A percentile compares a stretch with the other conserved stretches of the same genome.
These are phyloP conservation scores for Buathra laborator DNA, from an alignment of 2,888 invertebrate species.

Conservation along the genomic window DNA sequence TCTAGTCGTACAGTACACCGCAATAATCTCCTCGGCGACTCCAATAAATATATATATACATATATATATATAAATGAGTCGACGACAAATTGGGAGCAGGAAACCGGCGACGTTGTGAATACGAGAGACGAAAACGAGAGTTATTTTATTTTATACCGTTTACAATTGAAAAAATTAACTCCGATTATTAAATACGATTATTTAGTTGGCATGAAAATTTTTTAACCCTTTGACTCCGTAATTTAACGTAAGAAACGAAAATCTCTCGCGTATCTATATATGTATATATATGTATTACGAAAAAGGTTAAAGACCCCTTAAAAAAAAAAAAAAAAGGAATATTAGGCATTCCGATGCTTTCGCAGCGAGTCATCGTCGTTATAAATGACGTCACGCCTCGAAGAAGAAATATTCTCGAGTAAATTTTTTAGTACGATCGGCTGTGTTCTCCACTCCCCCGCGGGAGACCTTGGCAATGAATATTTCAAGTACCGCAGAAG, in stretches of 20 bases:
- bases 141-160: not conserved
- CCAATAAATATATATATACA: constrained; percentile 26
- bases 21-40: constrained; percentile 15
- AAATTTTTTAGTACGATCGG: not conserved
- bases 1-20: constrained; percentile 5
- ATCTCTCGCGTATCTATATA: not conserved
- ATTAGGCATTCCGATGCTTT: not conserved
- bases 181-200: not conserved
- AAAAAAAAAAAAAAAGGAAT: not conserved
- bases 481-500: not conserved
- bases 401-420: not conserved
- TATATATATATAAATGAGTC: constrained; percentile 23
- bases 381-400: constrained; percentile 10
- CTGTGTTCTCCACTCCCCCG: not conserved
- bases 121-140: constrained; percentile 58
- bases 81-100: constrained; percentile 56
- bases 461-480: constrained; percentile 40
- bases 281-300: not conserved
- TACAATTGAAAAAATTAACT: not conserved
- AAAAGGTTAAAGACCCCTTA: not conserved
- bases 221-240: not conserved
- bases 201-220: not conserved
- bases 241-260: not conserved
- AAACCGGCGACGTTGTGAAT: constrained; percentile 41
- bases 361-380: constrained; percentile 7